Evolutionary conservation across 2,888 invertebrate species (phyloP).

Genomic region (Boloria selene): DNA sequence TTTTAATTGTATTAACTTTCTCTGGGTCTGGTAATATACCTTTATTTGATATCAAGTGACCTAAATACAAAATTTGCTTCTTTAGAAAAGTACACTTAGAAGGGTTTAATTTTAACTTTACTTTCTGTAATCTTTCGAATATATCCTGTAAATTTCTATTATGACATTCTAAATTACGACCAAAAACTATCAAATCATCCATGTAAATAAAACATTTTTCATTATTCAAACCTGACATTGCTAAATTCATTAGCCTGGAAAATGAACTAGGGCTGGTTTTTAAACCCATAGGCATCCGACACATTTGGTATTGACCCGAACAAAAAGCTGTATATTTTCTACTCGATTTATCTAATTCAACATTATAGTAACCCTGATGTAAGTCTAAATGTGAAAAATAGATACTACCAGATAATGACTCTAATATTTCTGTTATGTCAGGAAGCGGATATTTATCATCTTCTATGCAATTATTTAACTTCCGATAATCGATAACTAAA

Average conservation of each 20-base stretch:
- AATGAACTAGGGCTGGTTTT: conserved; percentile 37
- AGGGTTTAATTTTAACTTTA: conserved; percentile 29
- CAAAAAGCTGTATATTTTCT: conserved; percentile 18
- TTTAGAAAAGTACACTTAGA: conserved; percentile 35
- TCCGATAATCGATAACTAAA: background rate
- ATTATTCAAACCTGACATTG: conserved; percentile 35
- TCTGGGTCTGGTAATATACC: conserved; percentile 36
- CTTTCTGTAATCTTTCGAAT: conserved; percentile 31
- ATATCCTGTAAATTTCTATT: conserved; percentile 35
- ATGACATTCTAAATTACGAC: conserved; percentile 23
- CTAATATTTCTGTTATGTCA: conserved; percentile 33
- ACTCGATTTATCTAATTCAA: conserved; percentile 5
- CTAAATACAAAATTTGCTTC: conserved; percentile 33
- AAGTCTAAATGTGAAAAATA: conserved; percentile 9
- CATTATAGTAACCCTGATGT: conserved; percentile 9
- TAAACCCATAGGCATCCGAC: conserved; percentile 36
- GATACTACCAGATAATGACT: conserved; percentile 22
- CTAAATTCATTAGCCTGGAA: conserved; percentile 30
- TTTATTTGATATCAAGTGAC: conserved; percentile 30
- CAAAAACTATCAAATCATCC: conserved; percentile 33
- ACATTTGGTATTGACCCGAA: conserved; percentile 35
- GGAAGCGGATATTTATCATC: conserved; percentile 34
- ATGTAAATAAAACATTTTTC: conserved; percentile 33
- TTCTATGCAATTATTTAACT: conserved; percentile 16
- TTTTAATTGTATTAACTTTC: conserved; percentile 27